Base-by-base conservation (phyloP, 2,113 vertebrate species). In the Alethe diademata region DNA sequence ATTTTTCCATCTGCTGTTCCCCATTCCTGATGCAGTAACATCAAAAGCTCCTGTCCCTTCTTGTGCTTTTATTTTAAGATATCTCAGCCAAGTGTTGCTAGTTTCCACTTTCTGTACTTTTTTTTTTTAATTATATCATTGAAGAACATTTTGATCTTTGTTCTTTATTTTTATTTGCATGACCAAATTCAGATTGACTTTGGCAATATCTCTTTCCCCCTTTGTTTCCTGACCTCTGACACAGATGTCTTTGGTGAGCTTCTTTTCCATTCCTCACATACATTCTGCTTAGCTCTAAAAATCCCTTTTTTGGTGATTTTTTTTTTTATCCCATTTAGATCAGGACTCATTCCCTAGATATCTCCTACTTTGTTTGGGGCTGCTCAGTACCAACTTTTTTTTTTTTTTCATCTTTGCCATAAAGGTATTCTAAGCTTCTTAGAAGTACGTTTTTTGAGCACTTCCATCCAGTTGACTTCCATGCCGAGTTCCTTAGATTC, bases 201-300 rank as follows among this genome's bases (percentile, higher is more conserved):
- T 50, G 71, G 67, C 72, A 40, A 94, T 88, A 93, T 90, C 82
- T 83, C 50, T 93, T 78, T 72, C 66, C 81, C 78, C 14, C 62
- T 93, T 95, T 70, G 67, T 81, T 88, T 88, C 83, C 83, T 93
- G 83, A 95, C 86, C 75, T 90, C 79, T 6, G 82, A 84, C 64
- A 70, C 40, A 67, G 23, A 75, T 71, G 40, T 38, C 78, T 85
- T 53, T 79, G 70, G 83, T 25, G 67, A 61, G 62, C 42, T 90
- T 74, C 56, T 62, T 88, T 75, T 76, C 58, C 28, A 5, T 67
- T 82, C 53, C 53, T 78, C 1, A 0, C 53, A 73, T 56, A 51
- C 29, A 25, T 9, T 58, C 66, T 71, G n/a, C 74, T 88, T 36
- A 50, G 35, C 78, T 47, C 45, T 75, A 35, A 69, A 61, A 86